These are phyloP conservation scores for Meteorus cinctellus DNA, from an alignment of 2,888 invertebrate genomes.

Conservation along the genomic window DNA sequence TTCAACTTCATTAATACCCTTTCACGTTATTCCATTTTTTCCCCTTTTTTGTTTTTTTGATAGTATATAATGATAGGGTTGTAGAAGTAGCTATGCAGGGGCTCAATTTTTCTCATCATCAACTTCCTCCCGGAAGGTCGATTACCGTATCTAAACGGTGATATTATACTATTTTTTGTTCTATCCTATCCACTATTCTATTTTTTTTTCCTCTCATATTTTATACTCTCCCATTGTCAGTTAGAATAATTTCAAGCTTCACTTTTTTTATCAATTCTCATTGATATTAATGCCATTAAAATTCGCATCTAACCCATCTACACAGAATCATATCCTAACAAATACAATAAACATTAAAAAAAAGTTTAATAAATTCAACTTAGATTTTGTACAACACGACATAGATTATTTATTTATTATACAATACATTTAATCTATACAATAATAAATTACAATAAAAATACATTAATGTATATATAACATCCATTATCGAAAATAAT, in stretches of 20 bases:
- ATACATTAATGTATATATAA: not conserved
- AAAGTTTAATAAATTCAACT: not conserved
- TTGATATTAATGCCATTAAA: not conserved
- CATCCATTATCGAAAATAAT: not conserved
- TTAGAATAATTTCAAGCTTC: not conserved
- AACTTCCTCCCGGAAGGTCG: slow-evolving; percentile 23
- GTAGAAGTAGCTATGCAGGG: not conserved
- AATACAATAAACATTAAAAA: not conserved
- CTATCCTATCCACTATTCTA: not conserved
- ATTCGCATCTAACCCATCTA: too few relatives aligned
- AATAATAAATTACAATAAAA: not conserved
- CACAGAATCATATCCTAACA: not conserved
- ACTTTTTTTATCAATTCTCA: not conserved
- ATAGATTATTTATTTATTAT: not conserved
- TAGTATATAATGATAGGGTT: slow-evolving; percentile 8
- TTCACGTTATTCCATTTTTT: not conserved
- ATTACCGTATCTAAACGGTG: slow-evolving; percentile 18
- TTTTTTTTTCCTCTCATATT: not conserved
- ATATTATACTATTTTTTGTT: slow-evolving; percentile 18
- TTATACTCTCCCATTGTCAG: not conserved
- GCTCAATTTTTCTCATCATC: slow-evolving; percentile 6
- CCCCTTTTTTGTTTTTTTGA: not conserved
- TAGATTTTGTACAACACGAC: not conserved
- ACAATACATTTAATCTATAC: too few relatives aligned
- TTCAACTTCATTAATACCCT: not conserved